Conservation (phyloP, 92 coral and sea anemone genomes). For the Zoanthus sociatus region DNA sequence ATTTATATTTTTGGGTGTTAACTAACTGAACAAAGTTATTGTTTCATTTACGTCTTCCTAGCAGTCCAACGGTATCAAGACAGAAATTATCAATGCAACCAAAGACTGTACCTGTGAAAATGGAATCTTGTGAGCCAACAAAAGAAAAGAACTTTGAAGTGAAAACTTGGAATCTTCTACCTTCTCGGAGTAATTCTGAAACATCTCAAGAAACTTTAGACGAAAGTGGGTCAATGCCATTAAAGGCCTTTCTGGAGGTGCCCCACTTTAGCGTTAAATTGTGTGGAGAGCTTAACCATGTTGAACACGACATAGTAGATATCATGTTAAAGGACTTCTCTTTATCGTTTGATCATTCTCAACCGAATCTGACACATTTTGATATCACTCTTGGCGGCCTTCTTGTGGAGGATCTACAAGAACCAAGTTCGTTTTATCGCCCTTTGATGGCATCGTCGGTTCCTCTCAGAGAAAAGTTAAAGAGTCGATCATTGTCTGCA, state of each 20-base stretch:
- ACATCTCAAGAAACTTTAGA: conserved; percentile 31
- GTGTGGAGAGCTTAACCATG: conserved; percentile 83
- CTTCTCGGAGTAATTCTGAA: conserved; percentile 37
- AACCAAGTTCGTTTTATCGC: conserved; percentile 81
- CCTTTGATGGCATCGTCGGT: conserved; percentile 90
- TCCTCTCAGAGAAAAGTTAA: conserved; percentile 54
- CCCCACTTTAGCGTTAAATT: conserved; percentile 94
- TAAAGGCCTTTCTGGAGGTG: conserved; percentile 78
- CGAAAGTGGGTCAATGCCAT: conserved; percentile 78
- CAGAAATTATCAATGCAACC: conserved; percentile 66
- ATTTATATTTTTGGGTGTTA: background rate
- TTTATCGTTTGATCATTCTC: conserved; percentile 74
- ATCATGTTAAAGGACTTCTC: conserved; percentile 84
- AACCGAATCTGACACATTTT: conserved; percentile 76
- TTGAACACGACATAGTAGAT: conserved; percentile 90
- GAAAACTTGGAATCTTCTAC: background rate
- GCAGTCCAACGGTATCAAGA: conserved; percentile 79
- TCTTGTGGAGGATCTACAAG: conserved; percentile 91
- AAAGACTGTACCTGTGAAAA: conserved; percentile 54
- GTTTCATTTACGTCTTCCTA: background rate
- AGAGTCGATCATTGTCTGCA: conserved; percentile 71
- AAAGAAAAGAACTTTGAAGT: conserved; percentile 45
- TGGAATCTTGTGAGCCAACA: conserved; percentile 66
- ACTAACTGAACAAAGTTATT: too few species aligned
- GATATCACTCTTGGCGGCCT: conserved; percentile 93